A percentile compares a stretch with the other conserved stretches of the same genome.
phyloP scores from a whole-genome alignment of 2,797 vertebrate genomes.

The Myiothlypis chrysogaster region DNA sequence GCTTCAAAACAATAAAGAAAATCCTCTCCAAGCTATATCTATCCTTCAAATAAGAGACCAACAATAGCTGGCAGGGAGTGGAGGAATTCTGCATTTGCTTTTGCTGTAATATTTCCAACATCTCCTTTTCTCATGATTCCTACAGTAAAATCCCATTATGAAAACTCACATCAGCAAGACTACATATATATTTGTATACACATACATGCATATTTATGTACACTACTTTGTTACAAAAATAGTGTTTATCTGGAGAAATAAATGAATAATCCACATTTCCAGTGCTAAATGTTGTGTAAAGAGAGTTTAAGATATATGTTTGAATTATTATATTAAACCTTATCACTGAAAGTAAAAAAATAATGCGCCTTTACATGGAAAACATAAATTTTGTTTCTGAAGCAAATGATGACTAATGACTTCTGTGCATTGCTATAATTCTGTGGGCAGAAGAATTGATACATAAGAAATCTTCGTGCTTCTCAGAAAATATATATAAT shows the following conservation, averaged over 20 bases:
- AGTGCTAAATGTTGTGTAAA: not conserved
- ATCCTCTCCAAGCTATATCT: not conserved
- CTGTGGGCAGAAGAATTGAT: not conserved
- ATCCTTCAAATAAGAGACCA: not conserved
- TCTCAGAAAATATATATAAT: not conserved
- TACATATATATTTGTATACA: not conserved
- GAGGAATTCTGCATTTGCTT: not conserved
- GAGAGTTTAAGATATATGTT: not conserved
- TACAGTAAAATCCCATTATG: not conserved
- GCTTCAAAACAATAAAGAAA: slow-evolving; percentile 36
- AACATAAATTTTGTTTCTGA: not conserved
- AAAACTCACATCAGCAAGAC: not conserved
- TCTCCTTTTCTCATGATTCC: not conserved
- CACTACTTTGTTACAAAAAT: not conserved
- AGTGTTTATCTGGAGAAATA: not conserved
- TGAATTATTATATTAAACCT: not conserved
- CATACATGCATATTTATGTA: not conserved
- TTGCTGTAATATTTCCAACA: not conserved
- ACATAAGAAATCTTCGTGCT: not conserved
- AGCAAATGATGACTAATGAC: not conserved
- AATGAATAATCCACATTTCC: not conserved
- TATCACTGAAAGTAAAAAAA: not conserved
- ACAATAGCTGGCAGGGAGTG: not conserved
- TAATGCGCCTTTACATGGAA: not conserved
- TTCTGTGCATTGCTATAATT: not conserved